phyloP scores from a whole-genome alignment of 2,888 invertebrate species.

The Maniola hyperantus region DNA sequence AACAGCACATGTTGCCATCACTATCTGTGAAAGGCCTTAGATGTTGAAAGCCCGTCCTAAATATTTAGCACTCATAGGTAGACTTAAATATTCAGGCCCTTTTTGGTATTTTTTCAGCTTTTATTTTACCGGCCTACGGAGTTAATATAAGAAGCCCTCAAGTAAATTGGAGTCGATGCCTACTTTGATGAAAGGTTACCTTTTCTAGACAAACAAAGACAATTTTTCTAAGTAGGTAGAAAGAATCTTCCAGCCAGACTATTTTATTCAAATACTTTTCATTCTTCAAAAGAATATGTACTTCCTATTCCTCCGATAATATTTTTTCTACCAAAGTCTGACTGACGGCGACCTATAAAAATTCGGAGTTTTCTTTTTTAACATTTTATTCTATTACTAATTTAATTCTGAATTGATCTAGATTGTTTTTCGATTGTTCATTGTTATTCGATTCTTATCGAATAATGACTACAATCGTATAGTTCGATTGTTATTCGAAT shows the following conservation, averaged over 20 bases:
- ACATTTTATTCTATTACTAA: too few relatives aligned
- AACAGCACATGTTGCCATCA: conserved; percentile 60
- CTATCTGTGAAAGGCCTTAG: conserved; percentile 18
- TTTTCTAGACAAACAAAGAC: neutral
- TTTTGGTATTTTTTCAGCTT: neutral
- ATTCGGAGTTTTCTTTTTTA: too few relatives aligned
- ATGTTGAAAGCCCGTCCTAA: conserved; percentile 20
- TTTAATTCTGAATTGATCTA: too few relatives aligned
- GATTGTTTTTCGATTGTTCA: too few relatives aligned
- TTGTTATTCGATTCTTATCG: too few relatives aligned
- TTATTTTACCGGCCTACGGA: conserved; percentile 9
- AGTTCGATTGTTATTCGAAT: too few relatives aligned
- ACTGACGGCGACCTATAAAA: too few relatives aligned
- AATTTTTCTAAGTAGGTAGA: neutral
- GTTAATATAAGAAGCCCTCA: neutral
- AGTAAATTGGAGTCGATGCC: neutral
- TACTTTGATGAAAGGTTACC: neutral
- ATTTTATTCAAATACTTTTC: too few relatives aligned
- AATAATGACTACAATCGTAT: too few relatives aligned
- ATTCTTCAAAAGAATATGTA: too few relatives aligned
- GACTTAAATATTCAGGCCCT: neutral
- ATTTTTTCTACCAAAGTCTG: too few relatives aligned
- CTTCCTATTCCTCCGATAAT: too few relatives aligned
- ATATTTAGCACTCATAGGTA: conserved; percentile 34
- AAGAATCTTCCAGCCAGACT: neutral